These are phyloP conservation scores for Phainopepla nitens DNA, from an alignment of 2,113 vertebrate genomes.

Conservation along the genomic window DNA sequence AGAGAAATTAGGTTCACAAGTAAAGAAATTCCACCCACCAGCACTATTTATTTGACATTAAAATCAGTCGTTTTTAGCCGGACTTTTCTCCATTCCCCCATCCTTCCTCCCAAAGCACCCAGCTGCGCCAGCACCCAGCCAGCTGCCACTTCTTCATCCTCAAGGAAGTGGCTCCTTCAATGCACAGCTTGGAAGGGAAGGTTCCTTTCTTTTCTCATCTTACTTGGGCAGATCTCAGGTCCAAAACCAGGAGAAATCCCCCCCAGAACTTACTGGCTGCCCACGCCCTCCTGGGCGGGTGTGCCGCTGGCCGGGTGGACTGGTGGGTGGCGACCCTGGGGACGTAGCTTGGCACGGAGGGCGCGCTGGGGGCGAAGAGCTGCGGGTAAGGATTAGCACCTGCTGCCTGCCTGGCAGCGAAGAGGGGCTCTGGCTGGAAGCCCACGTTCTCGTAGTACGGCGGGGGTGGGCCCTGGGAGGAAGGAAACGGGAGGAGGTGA, in stretches of 20 bases:
- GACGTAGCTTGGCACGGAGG: slow-evolving; percentile 54
- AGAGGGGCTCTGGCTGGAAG: slow-evolving; percentile 62
- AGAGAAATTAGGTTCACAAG: background rate
- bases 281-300: background rate
- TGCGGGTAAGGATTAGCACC: background rate
- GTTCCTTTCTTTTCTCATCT: background rate
- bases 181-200: background rate
- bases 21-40: background rate
- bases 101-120: background rate
- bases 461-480: background rate
- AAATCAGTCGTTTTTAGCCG: background rate
- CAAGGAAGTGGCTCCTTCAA: background rate
- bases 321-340: slow-evolving; percentile 26
- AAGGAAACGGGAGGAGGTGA: background rate
- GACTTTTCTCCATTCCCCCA: background rate
- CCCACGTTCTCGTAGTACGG: slow-evolving; percentile 74
- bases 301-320: background rate
- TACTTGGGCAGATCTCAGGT: accelerated
- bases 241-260: background rate
- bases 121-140: background rate
- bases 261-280: slow-evolving; percentile 54
- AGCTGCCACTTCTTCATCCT: background rate
- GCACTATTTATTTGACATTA: background rate
- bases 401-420: background rate
- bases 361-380: background rate